These are phyloP conservation scores for Drepanosiphum platanoidis DNA, from an alignment of 2,888 invertebrate species.

Conservation along the genomic window DNA sequence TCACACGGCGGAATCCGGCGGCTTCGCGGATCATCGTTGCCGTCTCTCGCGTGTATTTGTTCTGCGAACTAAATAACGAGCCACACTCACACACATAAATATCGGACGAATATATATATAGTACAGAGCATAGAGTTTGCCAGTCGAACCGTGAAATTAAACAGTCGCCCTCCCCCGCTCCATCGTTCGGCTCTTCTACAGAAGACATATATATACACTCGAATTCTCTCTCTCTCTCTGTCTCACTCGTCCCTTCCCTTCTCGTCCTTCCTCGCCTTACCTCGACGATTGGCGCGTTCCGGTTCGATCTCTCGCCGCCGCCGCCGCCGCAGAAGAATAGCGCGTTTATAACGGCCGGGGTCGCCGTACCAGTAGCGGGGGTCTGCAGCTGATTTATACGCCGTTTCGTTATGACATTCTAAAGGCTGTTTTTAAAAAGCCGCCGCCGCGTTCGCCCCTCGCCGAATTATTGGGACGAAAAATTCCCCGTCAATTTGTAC, in stretches of 20 bases:
- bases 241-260: not conserved
- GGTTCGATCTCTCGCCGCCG: slow-evolving; percentile 51
- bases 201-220: not conserved
- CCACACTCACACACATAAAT: slow-evolving; percentile 24
- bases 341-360: not conserved
- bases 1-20: not conserved
- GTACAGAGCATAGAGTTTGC: slow-evolving; percentile 31
- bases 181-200: not conserved
- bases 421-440: slow-evolving; percentile 52
- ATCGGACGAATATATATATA: not conserved
- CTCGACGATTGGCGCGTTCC: slow-evolving; percentile 42
- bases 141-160: slow-evolving; percentile 62
- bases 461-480: slow-evolving; percentile 28
- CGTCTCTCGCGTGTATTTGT: slow-evolving; percentile 32
- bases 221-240: not conserved
- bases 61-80: slow-evolving; percentile 50
- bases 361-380: not conserved
- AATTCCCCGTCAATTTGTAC: slow-evolving; percentile 44
- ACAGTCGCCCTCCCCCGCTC: slow-evolving; percentile 33
- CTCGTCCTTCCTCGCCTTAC: not conserved
- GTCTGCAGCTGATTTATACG: slow-evolving; percentile 57
- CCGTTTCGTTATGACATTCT: slow-evolving; percentile 56
- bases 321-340: slow-evolving; percentile 51
- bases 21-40: slow-evolving; percentile 17
- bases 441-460: not conserved